Conservation (phyloP, 2,113 vertebrate genomes). For the Macrotus californicus region DNA sequence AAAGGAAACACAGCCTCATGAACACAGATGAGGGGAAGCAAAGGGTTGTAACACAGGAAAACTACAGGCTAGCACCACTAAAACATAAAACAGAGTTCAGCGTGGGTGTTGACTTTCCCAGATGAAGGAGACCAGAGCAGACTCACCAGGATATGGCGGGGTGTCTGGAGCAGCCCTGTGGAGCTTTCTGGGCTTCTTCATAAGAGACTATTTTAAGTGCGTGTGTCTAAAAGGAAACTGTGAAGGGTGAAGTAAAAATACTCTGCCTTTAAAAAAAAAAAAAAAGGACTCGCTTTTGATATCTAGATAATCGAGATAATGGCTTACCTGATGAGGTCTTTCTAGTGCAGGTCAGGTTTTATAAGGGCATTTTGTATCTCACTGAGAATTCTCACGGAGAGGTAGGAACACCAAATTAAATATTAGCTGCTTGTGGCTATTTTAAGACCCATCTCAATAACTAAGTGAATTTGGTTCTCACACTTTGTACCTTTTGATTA, state of each 20-base stretch:
- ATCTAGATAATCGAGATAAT: background rate
- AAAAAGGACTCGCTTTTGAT: slow-evolving; percentile 2
- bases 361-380: slow-evolving; percentile 21
- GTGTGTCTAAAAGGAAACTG: background rate
- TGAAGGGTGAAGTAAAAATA: background rate
- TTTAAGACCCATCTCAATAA: slow-evolving; percentile 56
- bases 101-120: background rate
- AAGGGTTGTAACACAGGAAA: background rate
- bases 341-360: background rate
- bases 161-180: background rate
- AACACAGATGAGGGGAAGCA: background rate
- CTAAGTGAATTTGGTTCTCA: slow-evolving; percentile 47
- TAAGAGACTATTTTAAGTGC: background rate
- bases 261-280: background rate
- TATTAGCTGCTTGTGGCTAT: slow-evolving; percentile 57
- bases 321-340: background rate
- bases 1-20: background rate
- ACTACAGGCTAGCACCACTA: background rate
- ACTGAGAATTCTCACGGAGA: slow-evolving; percentile 43
- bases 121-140: background rate
- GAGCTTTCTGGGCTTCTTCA: background rate
- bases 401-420: slow-evolving; percentile 47
- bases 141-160: background rate
- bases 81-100: background rate
- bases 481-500: slow-evolving; percentile 63